Conservation (phyloP, 2,888 invertebrate species). For the Metopia argyrocephala region DNA sequence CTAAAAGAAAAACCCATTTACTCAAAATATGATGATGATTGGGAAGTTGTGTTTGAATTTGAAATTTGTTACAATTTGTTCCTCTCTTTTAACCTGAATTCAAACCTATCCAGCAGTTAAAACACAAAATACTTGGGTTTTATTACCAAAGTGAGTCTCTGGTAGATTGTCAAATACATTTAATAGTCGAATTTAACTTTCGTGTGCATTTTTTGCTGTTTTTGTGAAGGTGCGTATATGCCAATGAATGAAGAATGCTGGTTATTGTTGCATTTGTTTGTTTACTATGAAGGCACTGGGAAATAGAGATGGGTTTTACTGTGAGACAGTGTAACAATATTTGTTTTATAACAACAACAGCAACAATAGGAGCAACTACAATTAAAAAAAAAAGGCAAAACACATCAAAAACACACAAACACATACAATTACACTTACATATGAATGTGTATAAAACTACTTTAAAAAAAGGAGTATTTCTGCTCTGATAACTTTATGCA, state of each 20-base stretch:
- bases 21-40: too few relatives aligned
- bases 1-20: too few relatives aligned
- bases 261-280: not conserved
- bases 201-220: constrained; percentile 17
- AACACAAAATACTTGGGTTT: too few relatives aligned
- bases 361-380: not conserved
- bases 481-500: constrained; percentile 66
- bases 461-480: constrained; percentile 56
- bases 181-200: too few relatives aligned
- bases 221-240: constrained; percentile 37
- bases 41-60: too few relatives aligned
- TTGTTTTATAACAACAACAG: constrained; percentile 12
- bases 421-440: not conserved
- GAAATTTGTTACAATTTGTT: too few relatives aligned
- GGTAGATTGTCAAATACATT: too few relatives aligned
- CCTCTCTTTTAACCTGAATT: too few relatives aligned
- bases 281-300: not conserved
- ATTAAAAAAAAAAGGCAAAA: not conserved
- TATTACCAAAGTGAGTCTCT: too few relatives aligned
- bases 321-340: not conserved
- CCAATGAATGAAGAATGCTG: constrained; percentile 20
- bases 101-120: too few relatives aligned
- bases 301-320: not conserved
- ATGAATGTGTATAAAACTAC: not conserved
- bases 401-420: not conserved